Percentiles rank a stretch among this genome's conserved stretches.
These are phyloP conservation scores for Pomacea maculata DNA, from an alignment of 1,140 invertebrate genomes.

Conservation along the genomic window DNA sequence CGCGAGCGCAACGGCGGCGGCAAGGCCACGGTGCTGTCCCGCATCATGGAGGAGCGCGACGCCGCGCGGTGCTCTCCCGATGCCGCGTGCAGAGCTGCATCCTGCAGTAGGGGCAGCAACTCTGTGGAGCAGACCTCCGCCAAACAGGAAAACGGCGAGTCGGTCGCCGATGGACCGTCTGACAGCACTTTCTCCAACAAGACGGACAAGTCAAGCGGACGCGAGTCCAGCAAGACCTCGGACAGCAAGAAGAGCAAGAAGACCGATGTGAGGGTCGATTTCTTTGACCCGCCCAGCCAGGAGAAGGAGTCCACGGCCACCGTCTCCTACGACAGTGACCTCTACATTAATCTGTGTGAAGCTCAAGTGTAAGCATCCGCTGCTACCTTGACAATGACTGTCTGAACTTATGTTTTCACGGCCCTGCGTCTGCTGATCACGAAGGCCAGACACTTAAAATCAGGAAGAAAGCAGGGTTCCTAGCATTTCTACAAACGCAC, in stretches of 20 bases:
- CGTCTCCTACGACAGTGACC: slow-evolving; percentile 60
- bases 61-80: slow-evolving; percentile 29
- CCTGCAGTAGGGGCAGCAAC: slow-evolving; percentile 31
- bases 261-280: slow-evolving; percentile 50
- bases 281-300: slow-evolving; percentile 60
- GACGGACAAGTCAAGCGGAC: slow-evolving; percentile 43
- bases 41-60: slow-evolving; percentile 59
- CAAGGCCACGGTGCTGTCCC: slow-evolving; percentile 47
- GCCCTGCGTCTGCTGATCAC: no score
- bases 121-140: slow-evolving; percentile 25
- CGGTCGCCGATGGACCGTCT: slow-evolving; percentile 40
- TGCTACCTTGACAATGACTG: background rate
- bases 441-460: no score
- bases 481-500: no score
- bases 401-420: no score
- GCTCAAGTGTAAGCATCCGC: slow-evolving; percentile 49
- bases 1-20: slow-evolving; percentile 40
- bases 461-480: no score
- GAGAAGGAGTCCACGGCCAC: slow-evolving; percentile 62
- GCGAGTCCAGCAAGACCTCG: slow-evolving; percentile 28
- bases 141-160: slow-evolving; percentile 28
- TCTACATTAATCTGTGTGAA: slow-evolving; percentile 62
- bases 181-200: slow-evolving; percentile 48
- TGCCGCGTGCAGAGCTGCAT: slow-evolving; percentile 16
- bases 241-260: slow-evolving; percentile 38